Evolutionary conservation across 1,140 invertebrate genomes (phyloP).

Genomic region (Melitaea cinxia): DNA sequence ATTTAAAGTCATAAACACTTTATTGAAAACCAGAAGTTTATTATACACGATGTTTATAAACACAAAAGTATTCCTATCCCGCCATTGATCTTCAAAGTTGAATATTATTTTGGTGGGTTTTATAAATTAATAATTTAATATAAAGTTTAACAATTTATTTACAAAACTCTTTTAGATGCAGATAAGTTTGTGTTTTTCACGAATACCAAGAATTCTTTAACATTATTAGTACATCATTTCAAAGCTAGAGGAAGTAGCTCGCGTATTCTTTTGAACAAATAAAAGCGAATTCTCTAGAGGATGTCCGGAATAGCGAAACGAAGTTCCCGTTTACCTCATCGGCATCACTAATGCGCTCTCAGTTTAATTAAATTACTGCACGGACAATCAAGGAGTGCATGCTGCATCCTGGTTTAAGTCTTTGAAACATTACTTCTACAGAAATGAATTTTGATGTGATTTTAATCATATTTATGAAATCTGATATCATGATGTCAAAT

Average conservation of each 20-base stretch:
- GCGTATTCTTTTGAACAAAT: conserved; percentile 41
- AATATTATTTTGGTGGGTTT: no score
- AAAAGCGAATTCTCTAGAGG: conserved; percentile 41
- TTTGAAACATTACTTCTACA: conserved; percentile 12
- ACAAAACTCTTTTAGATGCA: neutral
- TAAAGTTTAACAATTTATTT: no score
- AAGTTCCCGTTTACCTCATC: conserved; percentile 55
- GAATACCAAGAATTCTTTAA: conserved; percentile 17
- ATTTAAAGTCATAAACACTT: no score
- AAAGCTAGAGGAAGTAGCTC: conserved; percentile 24
- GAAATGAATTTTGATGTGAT: neutral
- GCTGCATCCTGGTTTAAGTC: conserved; percentile 27
- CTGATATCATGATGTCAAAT: neutral
- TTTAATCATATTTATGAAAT: neutral
- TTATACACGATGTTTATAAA: neutral
- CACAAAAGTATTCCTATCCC: no score
- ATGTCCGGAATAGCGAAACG: conserved; percentile 42
- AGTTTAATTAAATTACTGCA: conserved; percentile 72
- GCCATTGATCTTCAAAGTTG: no score
- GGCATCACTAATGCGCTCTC: conserved; percentile 59
- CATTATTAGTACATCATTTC: conserved; percentile 22
- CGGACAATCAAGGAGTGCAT: conserved; percentile 54
- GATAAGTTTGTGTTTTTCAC: neutral
- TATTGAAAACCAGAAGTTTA: no score
- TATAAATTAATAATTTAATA: no score